Percentiles rank a stretch among this genome's conserved stretches.
Evolutionary conservation across 2,113 vertebrate species (phyloP).

Genomic region (Macrotis lagotis): DNA sequence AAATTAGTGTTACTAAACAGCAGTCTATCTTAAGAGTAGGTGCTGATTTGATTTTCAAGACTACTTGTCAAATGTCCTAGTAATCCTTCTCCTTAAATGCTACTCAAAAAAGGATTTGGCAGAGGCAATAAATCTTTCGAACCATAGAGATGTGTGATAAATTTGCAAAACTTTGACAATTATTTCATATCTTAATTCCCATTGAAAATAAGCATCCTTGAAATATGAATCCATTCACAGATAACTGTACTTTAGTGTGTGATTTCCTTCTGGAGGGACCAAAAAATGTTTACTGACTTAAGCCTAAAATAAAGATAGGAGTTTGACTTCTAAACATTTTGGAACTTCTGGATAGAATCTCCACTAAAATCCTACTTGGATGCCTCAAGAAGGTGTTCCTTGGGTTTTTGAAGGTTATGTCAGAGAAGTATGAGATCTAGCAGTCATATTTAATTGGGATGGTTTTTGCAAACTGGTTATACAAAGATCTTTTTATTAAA

Average conservation of each 20-base stretch:
- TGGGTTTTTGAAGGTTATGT: background rate
- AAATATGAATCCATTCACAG: background rate
- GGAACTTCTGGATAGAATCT: background rate
- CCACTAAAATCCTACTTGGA: background rate
- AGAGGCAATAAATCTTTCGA: background rate
- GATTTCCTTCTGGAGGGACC: constrained; percentile 24
- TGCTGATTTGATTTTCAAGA: constrained; percentile 4
- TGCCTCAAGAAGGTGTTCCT: background rate
- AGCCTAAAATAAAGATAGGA: constrained; percentile 39
- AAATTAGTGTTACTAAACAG: constrained; percentile 1
- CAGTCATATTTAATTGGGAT: background rate
- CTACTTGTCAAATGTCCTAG: too few species aligned
- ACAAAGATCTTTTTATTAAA: background rate
- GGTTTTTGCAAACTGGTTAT: background rate
- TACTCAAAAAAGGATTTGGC: background rate
- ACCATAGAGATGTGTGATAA: background rate
- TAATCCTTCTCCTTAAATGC: background rate
- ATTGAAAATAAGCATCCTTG: background rate
- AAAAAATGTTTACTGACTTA: constrained; percentile 5
- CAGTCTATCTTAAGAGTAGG: constrained; percentile 20
- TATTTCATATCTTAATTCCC: background rate
- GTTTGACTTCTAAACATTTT: background rate
- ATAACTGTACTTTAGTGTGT: background rate
- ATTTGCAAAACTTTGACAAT: background rate
- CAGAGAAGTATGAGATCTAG: background rate